Base-by-base conservation (phyloP, 2,797 vertebrate species). In the Pipistrellus pipistrellus region DNA sequence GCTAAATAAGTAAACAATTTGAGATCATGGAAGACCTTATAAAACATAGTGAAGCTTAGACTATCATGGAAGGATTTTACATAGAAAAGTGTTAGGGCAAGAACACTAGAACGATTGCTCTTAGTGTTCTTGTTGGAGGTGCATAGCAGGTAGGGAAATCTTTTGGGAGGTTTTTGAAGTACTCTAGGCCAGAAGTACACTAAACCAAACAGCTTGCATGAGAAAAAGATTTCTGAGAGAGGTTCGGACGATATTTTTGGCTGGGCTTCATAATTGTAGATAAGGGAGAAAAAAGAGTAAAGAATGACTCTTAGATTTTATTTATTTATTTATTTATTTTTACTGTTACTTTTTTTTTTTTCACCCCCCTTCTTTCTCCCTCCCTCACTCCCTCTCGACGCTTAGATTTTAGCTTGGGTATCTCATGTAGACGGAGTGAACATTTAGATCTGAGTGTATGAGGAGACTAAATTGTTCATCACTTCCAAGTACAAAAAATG, bases 41-140 rank as follows among this genome's bases (percentile, higher is more conserved):
- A 83, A 87, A 44, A 17, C 32, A 68, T 30, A 27, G 38, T 76
- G 25, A 92, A 84, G 11, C 59, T 92, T 71, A 87, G n/a, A 41
- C 10, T 64, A 3, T 75, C 81, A 51, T 6, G 66, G 76, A 96
- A 85, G 44, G 21, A 87, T 90, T 91, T 94, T 93, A 87, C 71
- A 20, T 3, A 8, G 73, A 78, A 90, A 85, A 78, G 32, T 85
- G 13, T n/a, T 69, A 64, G n/a, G 17, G 44, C 27, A 27, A 94
- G 64, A 90, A 41, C 38, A 41, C 6, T 41, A 41, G 46, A 76
- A 68, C 66, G 27, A 93, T 91, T 85, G 30, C 53, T 91, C 68
- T 88, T 72, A n/a, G 14, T 68, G 46, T 85, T n/a, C 35, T 91
- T 72, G 10, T 64, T 57, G 51, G 51, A 81, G 6, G 7, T 90